Evolutionary conservation across 2,888 invertebrate species (phyloP), one percentile per base, ranked within the genome.

Genomic region (Operophtera brumata): DNA sequence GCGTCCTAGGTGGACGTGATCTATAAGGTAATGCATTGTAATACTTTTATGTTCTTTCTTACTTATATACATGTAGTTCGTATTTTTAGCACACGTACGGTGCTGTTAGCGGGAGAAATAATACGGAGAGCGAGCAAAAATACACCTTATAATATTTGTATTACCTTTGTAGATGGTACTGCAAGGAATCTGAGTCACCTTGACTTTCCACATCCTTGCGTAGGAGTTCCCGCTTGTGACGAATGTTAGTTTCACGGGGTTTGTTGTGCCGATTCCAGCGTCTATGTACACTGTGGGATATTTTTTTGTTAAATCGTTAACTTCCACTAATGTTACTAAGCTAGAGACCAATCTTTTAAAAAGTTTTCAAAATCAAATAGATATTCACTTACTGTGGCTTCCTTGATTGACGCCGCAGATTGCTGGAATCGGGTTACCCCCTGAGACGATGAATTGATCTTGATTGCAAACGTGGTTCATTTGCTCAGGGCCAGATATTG

Each of bases 381-480:
- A n/a, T n/a, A 20, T n/a, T 8, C 32, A 59, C 63, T 61, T 70
- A 96, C 96, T 94, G 79, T 97, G 97, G 81, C 94, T 95, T 12
- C 95, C 96, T 32, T 93, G 93, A 69, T 96, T 96, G 44, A 89
- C 88, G 7, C 97, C 97, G 70, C 97, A 97, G 47, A 97, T 95
- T 0, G 94, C 92, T 1, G 96, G 95, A 0, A 94, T 92, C 0
- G 95, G 94, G 73, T 93, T 95, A 0, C 95, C 95, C 0, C 96
- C 96, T 0, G 96, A 96, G 4, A 96, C 94, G 34, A 96, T 94
- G 68, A 97, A 94, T 71, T 96, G 96, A 75, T 97, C 97, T 62
- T 94, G 94, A 71, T 94, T 94, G 75, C 96, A 96, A 1, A 95
- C 92, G 72, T 96, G 92, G 82, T 96, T 95, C 39, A 92, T 86